A percentile compares a stretch with the other conserved stretches of the same genome.
Evolutionary conservation across 1,140 invertebrate species (phyloP).

Genomic region (Aphelenchoides besseyi): DNA sequence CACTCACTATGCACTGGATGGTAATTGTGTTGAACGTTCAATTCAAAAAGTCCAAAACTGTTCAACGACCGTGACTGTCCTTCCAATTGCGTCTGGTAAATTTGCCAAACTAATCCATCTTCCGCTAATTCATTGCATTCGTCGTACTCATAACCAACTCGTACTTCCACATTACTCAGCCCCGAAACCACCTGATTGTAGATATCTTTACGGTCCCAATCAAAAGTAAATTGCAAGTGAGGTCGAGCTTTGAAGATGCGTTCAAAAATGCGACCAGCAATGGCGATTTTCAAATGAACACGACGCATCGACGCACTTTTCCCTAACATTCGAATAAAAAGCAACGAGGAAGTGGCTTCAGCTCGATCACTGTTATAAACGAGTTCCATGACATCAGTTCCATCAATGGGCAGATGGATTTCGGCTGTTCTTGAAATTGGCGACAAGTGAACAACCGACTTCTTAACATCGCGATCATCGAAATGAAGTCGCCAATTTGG

Average conservation of each 20-base stretch:
- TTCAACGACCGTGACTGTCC: not conserved
- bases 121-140: not conserved
- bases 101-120: not conserved
- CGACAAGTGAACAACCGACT: not conserved
- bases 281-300: not conserved
- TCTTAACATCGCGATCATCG: not conserved
- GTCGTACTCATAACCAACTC: not conserved
- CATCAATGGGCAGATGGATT: not conserved
- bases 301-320: not conserved
- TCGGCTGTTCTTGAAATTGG: not conserved
- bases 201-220: not conserved
- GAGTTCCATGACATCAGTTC: not conserved
- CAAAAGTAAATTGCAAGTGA: not conserved
- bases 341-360: not conserved
- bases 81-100: not conserved
- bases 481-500: not conserved
- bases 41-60: not conserved
- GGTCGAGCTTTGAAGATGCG: not conserved
- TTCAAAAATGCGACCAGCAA: slow-evolving; percentile 11
- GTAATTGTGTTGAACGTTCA: not conserved
- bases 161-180: not conserved
- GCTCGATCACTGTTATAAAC: not conserved
- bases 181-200: not conserved
- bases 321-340: not conserved
- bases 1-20: not conserved